Base-by-base conservation (phyloP, 2,888 invertebrate species). In the Mythimna pallens region DNA sequence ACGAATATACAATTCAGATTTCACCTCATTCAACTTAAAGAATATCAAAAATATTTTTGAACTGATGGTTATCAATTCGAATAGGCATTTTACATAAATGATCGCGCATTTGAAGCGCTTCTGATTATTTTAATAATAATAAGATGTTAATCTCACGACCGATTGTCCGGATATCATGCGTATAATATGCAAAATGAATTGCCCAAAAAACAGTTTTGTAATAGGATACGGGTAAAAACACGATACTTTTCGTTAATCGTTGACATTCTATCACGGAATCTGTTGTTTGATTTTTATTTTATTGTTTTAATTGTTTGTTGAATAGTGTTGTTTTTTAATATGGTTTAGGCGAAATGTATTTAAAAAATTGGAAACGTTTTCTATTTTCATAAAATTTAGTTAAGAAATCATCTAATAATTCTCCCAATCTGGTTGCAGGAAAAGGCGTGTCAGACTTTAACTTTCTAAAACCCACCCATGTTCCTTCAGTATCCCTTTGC, bases 171-270 rank as follows among this genome's bases (percentile, higher is more conserved):
- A 80, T 76, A 63, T 43, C 0, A 70, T 50, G 40, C 40, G 12
- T 74, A 63, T 58, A 59, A 65, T 84, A 84, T 84, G 84, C 59
- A 62, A 84, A 84, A 82, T 20, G 12, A 65, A 61, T 58, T 10
- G 43, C 62, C 43, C 10, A 47, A 54, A 65, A 17, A 34, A 70
- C 62, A 58, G 55, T 67, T 78, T 72, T 75, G 78, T 83, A 67
- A 83, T 59, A 43, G 6, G 66, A 83, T 69, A 69, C 10, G 10
- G 40, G 57, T 43, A 50, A 64, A 75, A 69, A 34, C 55, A 65
- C 57, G 62, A 68, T 9, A 58, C 0, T 34, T 67, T 61, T 43
- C 34, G 55, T 73, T 66, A 58, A 64, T 61, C 17, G 66, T 3
- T 61, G 62, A 55, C 22, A 43, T 66, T 80, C 72, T 66, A 52